These are phyloP conservation scores for Rhodinocichla rosea DNA, from an alignment of 2,113 vertebrate species.

Conservation along the genomic window DNA sequence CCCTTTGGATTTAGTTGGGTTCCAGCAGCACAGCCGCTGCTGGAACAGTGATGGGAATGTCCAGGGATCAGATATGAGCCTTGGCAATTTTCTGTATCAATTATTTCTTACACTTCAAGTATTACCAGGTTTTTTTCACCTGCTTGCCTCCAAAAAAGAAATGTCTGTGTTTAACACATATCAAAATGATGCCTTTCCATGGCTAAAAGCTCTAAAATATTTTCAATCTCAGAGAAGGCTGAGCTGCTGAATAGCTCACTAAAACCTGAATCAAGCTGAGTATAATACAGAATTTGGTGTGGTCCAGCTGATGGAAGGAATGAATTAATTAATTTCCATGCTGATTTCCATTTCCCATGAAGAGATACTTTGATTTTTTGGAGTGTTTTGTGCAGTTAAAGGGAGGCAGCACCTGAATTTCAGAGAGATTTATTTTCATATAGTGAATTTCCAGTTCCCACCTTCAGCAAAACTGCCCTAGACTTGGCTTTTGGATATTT, in stretches of 20 bases:
- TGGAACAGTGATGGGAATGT: not conserved
- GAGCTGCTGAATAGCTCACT: not conserved
- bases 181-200: not conserved
- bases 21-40: not conserved
- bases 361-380: not conserved
- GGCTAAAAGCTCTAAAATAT: not conserved
- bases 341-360: not conserved
- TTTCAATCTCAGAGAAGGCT: not conserved
- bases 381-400: not conserved
- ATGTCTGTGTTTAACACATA: fast-evolving
- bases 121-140: not conserved
- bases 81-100: not conserved
- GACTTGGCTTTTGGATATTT: fast-evolving
- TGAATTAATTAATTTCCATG: not conserved
- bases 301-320: not conserved
- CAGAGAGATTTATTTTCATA: not conserved
- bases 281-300: not conserved
- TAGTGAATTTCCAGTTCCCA: not conserved
- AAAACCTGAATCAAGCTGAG: not conserved
- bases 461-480: not conserved
- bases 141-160: not conserved
- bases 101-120: fast-evolving
- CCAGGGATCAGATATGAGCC: not conserved
- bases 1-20: not conserved
- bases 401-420: not conserved